Base-by-base conservation (phyloP, 2,888 invertebrate genomes). In the Trachelus troglodyta region DNA sequence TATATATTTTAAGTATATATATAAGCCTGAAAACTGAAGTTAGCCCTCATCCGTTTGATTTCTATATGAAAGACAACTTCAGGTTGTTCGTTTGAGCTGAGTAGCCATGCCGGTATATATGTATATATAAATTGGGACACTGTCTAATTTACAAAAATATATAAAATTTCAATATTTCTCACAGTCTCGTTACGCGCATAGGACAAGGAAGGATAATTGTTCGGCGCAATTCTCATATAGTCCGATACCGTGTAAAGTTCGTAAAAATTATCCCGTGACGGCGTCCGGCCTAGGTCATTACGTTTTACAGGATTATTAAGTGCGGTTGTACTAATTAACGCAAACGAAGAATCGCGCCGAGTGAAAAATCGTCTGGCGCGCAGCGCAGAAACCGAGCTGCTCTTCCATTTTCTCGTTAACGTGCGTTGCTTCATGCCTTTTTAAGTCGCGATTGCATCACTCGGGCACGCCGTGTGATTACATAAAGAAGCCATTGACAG, bases 401-500 rank as follows among this genome's bases (percentile, higher is more conserved):
- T 71, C 71, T 31, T 71, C 12, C 31, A 34, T 34, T 71, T 33
- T 31, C 31, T 71, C 31, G 31, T 34, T 71, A 71, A 15, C 30
- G 71, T 1, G 71, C 9, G 71, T 71, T 71, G 71, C 71, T 71
- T 34, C 71, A 23, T 34, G 71, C 71, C 15, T 71, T 71, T 71
- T 71, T 71, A 71, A 31, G 34, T n/a, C 12, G 31, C 15, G 33
- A 34, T 71, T 31, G 71, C 71, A 34, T 71, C 71, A 31, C 31
- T 34, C 33, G 33, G 31, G 34, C 33, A 71, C 71, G 71, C 12
- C 71, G 71, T 34, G 71, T 15, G 71, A 71, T 71, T 71, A 11
- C 71, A 71, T 71, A 71, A 71, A 71, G 71, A 31, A 71, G 71
- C 71, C 31, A 71, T 71, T 71, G 71, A 71, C 71, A 71, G 71